A percentile compares a stretch with the other conserved stretches of the same genome.
phyloP scores from a whole-genome alignment of 2,797 vertebrate genomes.

The Adrianichthys oophorus region DNA sequence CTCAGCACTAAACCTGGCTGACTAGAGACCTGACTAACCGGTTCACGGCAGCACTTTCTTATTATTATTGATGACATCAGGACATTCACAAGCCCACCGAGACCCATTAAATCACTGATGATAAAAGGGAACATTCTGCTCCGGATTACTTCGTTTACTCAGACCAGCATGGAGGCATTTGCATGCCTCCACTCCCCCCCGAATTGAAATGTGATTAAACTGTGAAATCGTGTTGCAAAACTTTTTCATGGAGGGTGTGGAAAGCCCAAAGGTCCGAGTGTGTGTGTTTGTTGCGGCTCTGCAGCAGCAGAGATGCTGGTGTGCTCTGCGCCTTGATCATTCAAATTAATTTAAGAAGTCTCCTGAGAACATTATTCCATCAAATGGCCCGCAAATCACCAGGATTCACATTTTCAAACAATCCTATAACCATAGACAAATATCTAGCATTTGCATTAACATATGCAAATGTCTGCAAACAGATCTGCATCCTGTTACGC shows the following conservation, averaged over 20 bases:
- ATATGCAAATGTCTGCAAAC: conserved; percentile 1
- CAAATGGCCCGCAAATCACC: conserved; percentile 58
- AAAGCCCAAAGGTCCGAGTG: conserved; percentile 40
- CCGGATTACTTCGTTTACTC: conserved; percentile 47
- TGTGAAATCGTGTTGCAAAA: conserved; percentile 41
- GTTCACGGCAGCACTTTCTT: conserved; percentile 59
- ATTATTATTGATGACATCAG: conserved; percentile 69
- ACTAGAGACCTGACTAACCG: conserved; percentile 62
- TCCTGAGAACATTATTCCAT: conserved; percentile 66
- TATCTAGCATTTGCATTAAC: not conserved
- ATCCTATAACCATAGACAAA: conserved; percentile 3
- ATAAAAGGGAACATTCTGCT: conserved; percentile 42
- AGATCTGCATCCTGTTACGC: conserved; percentile 9
- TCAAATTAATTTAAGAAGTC: conserved; percentile 64
- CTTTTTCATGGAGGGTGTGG: conserved; percentile 24
- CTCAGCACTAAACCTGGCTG: conserved; percentile 66
- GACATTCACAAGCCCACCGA: conserved; percentile 41
- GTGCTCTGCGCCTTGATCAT: conserved; percentile 55
- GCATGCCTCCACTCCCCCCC: conserved; percentile 43
- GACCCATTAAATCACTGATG: conserved; percentile 64
- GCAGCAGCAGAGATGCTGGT: conserved; percentile 34
- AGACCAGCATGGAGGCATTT: conserved; percentile 29
- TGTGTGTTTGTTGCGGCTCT: conserved; percentile 22
- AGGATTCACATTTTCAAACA: conserved; percentile 17
- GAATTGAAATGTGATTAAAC: conserved; percentile 51